Evolutionary conservation across 2,888 invertebrate species (phyloP), one percentile per base, ranked within the genome.

Genomic region (Cyclophora albipunctata): DNA sequence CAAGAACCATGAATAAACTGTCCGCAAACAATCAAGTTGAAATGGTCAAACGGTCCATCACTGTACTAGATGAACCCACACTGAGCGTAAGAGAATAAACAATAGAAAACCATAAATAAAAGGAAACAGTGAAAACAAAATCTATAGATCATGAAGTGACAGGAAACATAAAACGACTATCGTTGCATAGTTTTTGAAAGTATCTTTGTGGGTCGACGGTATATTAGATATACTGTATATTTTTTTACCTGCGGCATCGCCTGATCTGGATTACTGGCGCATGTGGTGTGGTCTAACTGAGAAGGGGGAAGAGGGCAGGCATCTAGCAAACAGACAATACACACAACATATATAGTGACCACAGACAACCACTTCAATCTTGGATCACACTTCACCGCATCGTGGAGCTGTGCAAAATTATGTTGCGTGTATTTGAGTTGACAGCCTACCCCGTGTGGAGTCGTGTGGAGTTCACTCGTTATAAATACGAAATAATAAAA

Each of bases 251-350:
- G 92, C 90, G 91, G 89, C 82, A 81, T 87, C 91, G 91, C 91
- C 91, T 92, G 92, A 91, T 92, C 92, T 91, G 91, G 91, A 91
- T 91, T 89, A 88, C 89, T 89, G 89, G 89, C 89, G 93, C 91
- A 93, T 93, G 93, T 93, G 93, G 92, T 93, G 93, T 93, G 93
- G 93, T 94, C 93, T 93, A 93, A 93, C 93, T 93, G 92, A 90
- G 90, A 91, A 92, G 93, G 93, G 93, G 93, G 93, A 93, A 93
- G 93, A 93, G 93, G 93, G 94, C 95, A 95, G 95, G 95, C 95
- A 95, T 95, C 95, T 95, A 95, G 95, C 95, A 95, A 95, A 88
- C 95, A 95, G 94, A 95, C 94, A 95, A 95, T 93, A 93, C 91
- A 92, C 91, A 91, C 91, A 91, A 91, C 91, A 91, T 90, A 91